phyloP scores from a whole-genome alignment of 2,113 vertebrate genomes.

The Serinus canaria region DNA sequence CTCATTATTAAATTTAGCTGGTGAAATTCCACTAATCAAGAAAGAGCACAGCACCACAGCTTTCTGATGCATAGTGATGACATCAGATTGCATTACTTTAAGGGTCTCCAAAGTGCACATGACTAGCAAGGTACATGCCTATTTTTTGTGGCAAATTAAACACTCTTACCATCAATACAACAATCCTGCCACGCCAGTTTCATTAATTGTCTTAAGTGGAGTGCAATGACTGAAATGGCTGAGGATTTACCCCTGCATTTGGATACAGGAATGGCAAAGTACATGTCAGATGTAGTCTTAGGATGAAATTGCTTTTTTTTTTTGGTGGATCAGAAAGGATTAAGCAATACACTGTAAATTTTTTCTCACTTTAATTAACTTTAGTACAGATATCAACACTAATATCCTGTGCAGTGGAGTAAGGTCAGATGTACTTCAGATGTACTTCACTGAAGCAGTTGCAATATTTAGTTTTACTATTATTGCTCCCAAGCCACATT shows the following conservation, averaged over 20 bases:
- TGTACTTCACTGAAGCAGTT: not conserved
- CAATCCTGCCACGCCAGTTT: not conserved
- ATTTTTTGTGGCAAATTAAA: not conserved
- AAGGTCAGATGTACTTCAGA: not conserved
- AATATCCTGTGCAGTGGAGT: not conserved
- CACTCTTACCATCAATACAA: not conserved
- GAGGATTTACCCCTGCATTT: not conserved
- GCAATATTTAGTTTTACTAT: not conserved
- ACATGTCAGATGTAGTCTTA: not conserved
- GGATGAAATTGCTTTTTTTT: rapidly evolving
- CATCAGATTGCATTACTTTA: not conserved
- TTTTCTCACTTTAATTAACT: not conserved
- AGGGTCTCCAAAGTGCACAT: not conserved
- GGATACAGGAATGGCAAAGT: not conserved
- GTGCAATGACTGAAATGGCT: not conserved
- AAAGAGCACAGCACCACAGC: not conserved
- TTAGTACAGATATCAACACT: not conserved
- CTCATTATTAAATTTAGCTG: not conserved
- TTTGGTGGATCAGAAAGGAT: not conserved
- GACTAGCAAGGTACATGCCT: not conserved
- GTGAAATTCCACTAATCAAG: not conserved
- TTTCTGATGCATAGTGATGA: not conserved
- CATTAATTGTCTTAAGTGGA: not conserved
- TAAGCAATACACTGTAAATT: not conserved
- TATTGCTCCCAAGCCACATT: not conserved